Conservation (phyloP, 2,888 invertebrate genomes). For the Hoplodrina ambigua region DNA sequence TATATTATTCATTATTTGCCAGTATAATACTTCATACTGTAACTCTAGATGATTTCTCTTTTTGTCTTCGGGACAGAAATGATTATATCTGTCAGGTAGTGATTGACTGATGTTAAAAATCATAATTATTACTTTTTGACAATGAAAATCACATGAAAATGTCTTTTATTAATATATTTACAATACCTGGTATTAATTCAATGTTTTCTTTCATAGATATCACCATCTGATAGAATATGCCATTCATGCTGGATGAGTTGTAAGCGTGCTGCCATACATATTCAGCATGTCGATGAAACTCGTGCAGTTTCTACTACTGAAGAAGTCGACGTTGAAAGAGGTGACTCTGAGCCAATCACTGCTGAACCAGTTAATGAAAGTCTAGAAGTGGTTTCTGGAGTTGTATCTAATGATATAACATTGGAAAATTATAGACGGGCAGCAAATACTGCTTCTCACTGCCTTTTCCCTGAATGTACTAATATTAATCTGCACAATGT, state of each 20-base stretch:
- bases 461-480: slow-evolving; percentile 11
- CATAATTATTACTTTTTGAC: slow-evolving; percentile 7
- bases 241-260: slow-evolving; percentile 19
- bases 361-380: slow-evolving; percentile 11
- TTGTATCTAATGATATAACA: not conserved
- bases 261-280: slow-evolving; percentile 13
- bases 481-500: slow-evolving; percentile 10
- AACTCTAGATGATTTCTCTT: too few species aligned
- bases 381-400: slow-evolving; percentile 6
- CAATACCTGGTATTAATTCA: slow-evolving; percentile 3
- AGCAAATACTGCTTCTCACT: slow-evolving; percentile 23
- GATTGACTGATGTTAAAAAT: slow-evolving; percentile 11
- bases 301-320: slow-evolving; percentile 10
- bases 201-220: slow-evolving; percentile 5
- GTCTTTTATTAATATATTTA: too few species aligned
- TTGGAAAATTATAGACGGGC: slow-evolving; percentile 19
- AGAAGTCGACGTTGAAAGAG: slow-evolving; percentile 12
- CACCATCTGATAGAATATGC: slow-evolving; percentile 15
- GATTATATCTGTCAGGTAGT: slow-evolving; percentile 7
- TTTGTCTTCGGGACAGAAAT: slow-evolving; percentile 1
- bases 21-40: not conserved
- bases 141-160: not conserved
- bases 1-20: slow-evolving; percentile 16
- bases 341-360: slow-evolving; percentile 13
- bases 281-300: not conserved